Base-by-base conservation (phyloP, 2,888 invertebrate species). In the Epistrophella euchroma region DNA sequence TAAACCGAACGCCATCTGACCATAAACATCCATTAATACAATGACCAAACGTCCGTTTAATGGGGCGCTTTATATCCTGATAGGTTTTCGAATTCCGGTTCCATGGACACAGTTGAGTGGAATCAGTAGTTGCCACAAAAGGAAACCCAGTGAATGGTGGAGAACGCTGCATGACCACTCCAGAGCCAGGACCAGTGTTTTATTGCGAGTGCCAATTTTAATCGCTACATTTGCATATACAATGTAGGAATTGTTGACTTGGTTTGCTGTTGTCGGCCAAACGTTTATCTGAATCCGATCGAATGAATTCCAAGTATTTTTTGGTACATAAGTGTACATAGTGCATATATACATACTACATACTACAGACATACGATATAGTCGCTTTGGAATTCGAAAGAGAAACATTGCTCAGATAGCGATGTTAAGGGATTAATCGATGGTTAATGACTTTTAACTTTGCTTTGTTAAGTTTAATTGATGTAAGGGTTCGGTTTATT, bases 11-110 rank as follows among this genome's bases (percentile, higher is more conserved):
- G 58, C 56, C 77, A 58, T 47, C 71, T 82, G 86, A 86, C 86
- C 88, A 88, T 82, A 77, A 86, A 84, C 80, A 74, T 79, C 88
- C 77, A 88, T 88, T 88, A 88, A 88, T 88, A 88, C 88, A 87
- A 87, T 83, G 87, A 84, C 84, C 88, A 88, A 88, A 88, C 88
- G 87, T 88, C 88, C 88, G 87, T 88, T 88, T 88, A 88, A 88
- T 88, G 88, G 88, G 82, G 78, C 83, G 79, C 87, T 87, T 87
- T 87, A 87, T 83, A 77, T 83, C 79, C 83, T 87, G 87, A 83
- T 87, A 81, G 87, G 83, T 87, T 87, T 83, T 78, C 78, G 75
- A 83, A 87, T 79, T 83, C 87, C 83, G 87, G 83, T 76, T 75
- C 66, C 81, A 78, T 81, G 72, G 78, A 78, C 72, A 75, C 75